Percentiles rank a stretch among this genome's conserved stretches.
Conservation (phyloP, 2,888 invertebrate genomes). For the Sericinus montela region DNA sequence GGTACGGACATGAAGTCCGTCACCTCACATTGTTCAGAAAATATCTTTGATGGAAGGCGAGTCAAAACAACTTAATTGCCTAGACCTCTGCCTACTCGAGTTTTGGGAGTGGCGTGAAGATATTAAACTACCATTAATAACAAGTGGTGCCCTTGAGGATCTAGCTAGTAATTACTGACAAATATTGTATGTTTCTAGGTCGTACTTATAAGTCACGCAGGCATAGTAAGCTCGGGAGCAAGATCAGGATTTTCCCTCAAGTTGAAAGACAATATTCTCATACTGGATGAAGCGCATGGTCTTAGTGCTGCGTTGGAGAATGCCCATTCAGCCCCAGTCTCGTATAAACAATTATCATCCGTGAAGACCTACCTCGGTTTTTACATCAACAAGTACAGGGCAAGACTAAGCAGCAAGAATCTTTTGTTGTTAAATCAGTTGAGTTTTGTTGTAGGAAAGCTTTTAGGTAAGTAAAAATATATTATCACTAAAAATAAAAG, state of each 20-base stretch:
- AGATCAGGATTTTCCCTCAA: conserved; percentile 62
- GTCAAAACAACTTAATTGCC: too few species aligned
- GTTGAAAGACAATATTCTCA: conserved; percentile 86
- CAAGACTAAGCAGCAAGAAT: conserved; percentile 87
- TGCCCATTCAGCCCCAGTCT: conserved; percentile 89
- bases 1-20: too few species aligned
- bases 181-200: conserved; percentile 41
- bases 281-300: conserved; percentile 98
- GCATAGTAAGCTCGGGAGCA: conserved; percentile 64
- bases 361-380: conserved; percentile 82
- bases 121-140: too few species aligned
- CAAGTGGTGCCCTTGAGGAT: too few species aligned
- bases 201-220: conserved; percentile 65
- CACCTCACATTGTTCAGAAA: too few species aligned
- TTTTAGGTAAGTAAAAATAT: conserved; percentile 65
- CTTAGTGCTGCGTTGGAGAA: conserved; percentile 93
- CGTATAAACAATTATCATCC: conserved; percentile 81
- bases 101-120: too few species aligned
- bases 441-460: conserved; percentile 85
- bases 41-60: too few species aligned
- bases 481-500: too few species aligned
- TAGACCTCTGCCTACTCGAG: too few species aligned
- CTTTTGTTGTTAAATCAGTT: conserved; percentile 90
- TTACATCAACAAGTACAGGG: conserved; percentile 86
- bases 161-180: too few species aligned